phyloP scores from a whole-genome alignment of 2,888 invertebrate genomes.

The Acrocera orbiculus region DNA sequence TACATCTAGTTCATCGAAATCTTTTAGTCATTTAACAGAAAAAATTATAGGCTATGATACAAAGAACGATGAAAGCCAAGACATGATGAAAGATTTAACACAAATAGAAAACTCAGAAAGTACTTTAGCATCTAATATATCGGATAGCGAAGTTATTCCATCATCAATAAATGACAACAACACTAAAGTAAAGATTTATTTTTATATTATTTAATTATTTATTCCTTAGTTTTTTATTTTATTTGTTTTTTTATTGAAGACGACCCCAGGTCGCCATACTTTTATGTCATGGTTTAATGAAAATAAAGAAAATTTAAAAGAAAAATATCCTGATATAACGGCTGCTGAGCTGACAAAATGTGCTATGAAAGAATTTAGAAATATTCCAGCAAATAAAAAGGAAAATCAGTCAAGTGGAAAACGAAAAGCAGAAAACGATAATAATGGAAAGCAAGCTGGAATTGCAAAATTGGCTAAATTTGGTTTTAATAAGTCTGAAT shows the following conservation, averaged over 20 bases:
- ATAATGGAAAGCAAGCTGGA: slow-evolving; percentile 12
- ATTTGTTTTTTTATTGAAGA: slow-evolving; percentile 8
- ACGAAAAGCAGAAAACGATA: slow-evolving; percentile 27
- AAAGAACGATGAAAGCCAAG: too few species aligned
- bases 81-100: too few species aligned
- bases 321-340: slow-evolving; percentile 37
- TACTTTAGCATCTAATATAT: too few species aligned
- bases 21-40: slow-evolving; percentile 23
- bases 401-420: slow-evolving; percentile 22
- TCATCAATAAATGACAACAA: slow-evolving; percentile 12
- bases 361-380: slow-evolving; percentile 28
- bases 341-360: slow-evolving; percentile 38
- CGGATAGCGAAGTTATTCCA: slow-evolving; percentile 9
- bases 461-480: slow-evolving; percentile 29
- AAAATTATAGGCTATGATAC: slow-evolving; percentile 13
- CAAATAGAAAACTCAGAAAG: too few species aligned
- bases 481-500: slow-evolving; percentile 19
- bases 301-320: slow-evolving; percentile 37
- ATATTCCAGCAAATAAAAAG: slow-evolving; percentile 19
- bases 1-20: slow-evolving; percentile 14
- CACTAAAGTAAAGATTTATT: slow-evolving; percentile 11
- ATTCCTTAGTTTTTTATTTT: too few species aligned
- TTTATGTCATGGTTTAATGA: slow-evolving; percentile 44
- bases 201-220: neutral
- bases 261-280: slow-evolving; percentile 28